Conservation (phyloP, 2,797 vertebrate species). For the Petrocephalus sullivani region DNA sequence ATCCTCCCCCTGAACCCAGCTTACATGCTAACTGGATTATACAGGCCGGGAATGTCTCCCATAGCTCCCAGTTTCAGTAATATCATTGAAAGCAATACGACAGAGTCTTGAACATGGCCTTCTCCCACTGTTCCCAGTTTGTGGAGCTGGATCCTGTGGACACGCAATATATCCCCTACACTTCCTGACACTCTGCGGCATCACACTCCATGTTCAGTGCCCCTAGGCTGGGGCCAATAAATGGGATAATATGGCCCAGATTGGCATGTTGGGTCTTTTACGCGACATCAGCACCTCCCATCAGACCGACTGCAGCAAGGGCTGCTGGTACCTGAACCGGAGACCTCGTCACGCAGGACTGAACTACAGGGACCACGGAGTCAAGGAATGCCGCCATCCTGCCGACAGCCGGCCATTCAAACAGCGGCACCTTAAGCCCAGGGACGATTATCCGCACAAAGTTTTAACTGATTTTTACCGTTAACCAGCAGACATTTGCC, state of each 20-base stretch:
- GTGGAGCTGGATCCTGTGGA: neutral
- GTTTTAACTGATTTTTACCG: neutral
- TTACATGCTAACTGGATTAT: conserved; percentile 43
- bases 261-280: neutral
- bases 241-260: conserved; percentile 14
- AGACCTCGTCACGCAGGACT: neutral
- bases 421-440: neutral
- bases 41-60: conserved; percentile 8
- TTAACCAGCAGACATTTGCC: neutral
- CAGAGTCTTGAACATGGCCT: neutral
- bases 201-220: neutral
- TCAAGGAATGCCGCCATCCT: neutral
- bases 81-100: neutral
- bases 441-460: neutral
- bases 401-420: neutral
- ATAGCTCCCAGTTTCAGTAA: neutral
- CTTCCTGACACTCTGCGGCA: neutral
- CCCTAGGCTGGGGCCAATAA: neutral
- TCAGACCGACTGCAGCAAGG: neutral
- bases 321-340: neutral
- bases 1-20: conserved; percentile 36
- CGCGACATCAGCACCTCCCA: neutral
- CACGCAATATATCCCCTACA: neutral
- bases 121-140: neutral
- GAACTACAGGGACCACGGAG: neutral